phyloP scores from a whole-genome alignment of 1,140 invertebrate species.

The Ostrea denselamellosa region DNA sequence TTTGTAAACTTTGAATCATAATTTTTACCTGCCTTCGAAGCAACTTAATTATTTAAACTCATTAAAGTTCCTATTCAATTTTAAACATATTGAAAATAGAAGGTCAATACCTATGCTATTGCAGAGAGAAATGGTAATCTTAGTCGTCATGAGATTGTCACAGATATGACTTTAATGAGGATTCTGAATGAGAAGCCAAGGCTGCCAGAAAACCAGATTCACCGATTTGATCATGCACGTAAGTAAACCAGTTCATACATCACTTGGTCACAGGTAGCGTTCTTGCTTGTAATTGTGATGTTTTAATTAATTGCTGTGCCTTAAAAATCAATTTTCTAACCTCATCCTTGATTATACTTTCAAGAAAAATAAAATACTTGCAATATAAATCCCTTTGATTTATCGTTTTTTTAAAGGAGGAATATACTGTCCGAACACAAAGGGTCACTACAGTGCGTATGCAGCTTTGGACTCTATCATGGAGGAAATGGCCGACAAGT shows the following conservation, averaged over 20 bases:
- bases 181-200: conserved; percentile 17
- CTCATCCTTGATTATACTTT: too few relatives aligned
- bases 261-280: too few relatives aligned
- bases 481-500: conserved; percentile 49
- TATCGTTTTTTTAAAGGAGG: conserved; percentile 49
- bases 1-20: too few relatives aligned
- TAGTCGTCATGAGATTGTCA: background rate
- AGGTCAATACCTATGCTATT: background rate
- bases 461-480: conserved; percentile 41
- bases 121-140: conserved; percentile 34
- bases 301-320: too few relatives aligned
- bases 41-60: too few relatives aligned
- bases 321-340: too few relatives aligned
- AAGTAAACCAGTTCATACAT: background rate
- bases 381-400: too few relatives aligned
- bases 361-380: too few relatives aligned
- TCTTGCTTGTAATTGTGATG: too few relatives aligned
- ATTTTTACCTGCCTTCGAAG: too few relatives aligned
- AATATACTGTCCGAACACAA: conserved; percentile 55
- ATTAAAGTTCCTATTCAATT: too few relatives aligned
- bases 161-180: conserved; percentile 22
- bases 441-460: conserved; percentile 49
- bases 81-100: too few relatives aligned
- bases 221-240: conserved; percentile 29
- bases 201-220: conserved; percentile 21